These are phyloP conservation scores for Chlamydotis undulata DNA, from an alignment of 2,113 vertebrate species.

Conservation along the genomic window DNA sequence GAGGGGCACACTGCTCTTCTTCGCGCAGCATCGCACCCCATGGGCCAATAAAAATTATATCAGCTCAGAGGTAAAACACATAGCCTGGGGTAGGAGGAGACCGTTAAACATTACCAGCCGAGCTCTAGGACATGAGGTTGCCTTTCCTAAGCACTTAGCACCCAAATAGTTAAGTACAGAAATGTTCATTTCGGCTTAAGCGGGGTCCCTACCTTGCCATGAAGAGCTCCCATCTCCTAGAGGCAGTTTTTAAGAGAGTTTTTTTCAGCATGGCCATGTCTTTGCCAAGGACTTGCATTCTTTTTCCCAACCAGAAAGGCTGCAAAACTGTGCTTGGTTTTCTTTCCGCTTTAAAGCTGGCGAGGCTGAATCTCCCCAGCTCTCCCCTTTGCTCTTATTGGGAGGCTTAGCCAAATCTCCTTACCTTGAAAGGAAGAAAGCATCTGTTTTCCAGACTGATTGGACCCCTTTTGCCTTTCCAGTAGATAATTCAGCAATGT, in stretches of 20 bases:
- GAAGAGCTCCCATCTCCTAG: not conserved
- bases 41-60: not conserved
- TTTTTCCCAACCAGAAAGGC: not conserved
- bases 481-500: not conserved
- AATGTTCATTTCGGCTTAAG: rapidly evolving
- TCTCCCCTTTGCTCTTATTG: not conserved
- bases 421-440: not conserved
- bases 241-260: not conserved
- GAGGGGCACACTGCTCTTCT: not conserved
- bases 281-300: not conserved
- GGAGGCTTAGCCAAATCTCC: not conserved
- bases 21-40: not conserved
- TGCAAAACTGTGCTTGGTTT: not conserved
- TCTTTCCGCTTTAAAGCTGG: not conserved
- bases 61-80: not conserved
- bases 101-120: not conserved
- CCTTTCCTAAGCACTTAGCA: not conserved
- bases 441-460: not conserved
- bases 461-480: not conserved
- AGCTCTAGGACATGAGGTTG: not conserved
- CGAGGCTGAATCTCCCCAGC: not conserved
- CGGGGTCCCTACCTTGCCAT: not conserved
- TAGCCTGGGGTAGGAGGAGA: not conserved
- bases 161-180: not conserved
- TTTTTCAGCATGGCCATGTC: not conserved